phyloP scores from a whole-genome alignment of 2,113 vertebrate genomes.

The Epinephelus fuscoguttatus region DNA sequence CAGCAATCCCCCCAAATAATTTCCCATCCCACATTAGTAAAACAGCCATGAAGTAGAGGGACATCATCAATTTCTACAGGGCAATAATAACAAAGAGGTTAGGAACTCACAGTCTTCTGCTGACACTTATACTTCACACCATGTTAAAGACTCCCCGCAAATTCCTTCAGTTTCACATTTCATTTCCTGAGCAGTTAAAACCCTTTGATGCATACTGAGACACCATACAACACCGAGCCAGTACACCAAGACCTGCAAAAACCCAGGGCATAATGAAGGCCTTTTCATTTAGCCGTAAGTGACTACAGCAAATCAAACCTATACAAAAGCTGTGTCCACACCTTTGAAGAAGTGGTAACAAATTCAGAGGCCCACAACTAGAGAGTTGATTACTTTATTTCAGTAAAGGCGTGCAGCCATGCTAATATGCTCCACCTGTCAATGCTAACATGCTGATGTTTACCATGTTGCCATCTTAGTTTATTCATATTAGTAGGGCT shows the following conservation, averaged over 20 bases:
- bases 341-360: neutral
- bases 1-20: conserved; percentile 69
- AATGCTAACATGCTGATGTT: neutral
- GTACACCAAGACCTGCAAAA: conserved; percentile 7
- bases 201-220: conserved; percentile 53
- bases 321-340: conserved; percentile 17
- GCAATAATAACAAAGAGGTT: conserved; percentile 73
- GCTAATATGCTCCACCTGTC: neutral
- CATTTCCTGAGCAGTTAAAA: conserved; percentile 56
- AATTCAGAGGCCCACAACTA: neutral
- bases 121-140: conserved; percentile 68
- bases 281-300: conserved; percentile 43
- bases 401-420: neutral
- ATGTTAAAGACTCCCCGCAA: conserved; percentile 59
- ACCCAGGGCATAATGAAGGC: conserved; percentile 18
- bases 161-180: conserved; percentile 48
- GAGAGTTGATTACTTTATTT: neutral
- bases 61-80: conserved; percentile 78
- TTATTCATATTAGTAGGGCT: neutral
- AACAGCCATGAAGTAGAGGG: conserved; percentile 74
- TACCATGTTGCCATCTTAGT: neutral
- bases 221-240: conserved; percentile 15
- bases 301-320: conserved; percentile 24
- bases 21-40: conserved; percentile 70
- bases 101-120: conserved; percentile 53